Conservation (phyloP, 1,140 invertebrate species). For the Lethocerus indicus region DNA sequence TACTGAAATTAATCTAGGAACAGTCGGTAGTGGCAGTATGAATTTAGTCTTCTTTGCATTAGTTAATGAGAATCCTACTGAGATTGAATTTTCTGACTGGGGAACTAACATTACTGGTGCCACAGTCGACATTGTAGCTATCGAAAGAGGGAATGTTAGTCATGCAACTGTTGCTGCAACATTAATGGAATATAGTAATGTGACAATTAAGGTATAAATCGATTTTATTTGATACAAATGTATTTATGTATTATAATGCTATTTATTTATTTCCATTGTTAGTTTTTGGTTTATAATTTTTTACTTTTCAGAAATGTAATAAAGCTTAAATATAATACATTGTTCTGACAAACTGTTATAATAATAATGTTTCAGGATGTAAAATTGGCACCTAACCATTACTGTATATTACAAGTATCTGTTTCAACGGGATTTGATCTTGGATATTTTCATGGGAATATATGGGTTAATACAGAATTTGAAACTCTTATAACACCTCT, state of each 20-base stretch:
- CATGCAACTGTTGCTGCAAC: constrained; percentile 23
- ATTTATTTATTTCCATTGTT: no score
- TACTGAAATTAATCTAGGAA: constrained; percentile 46
- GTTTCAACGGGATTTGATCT: constrained; percentile 49
- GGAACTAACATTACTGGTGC: constrained; percentile 46
- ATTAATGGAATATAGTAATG: constrained; percentile 21
- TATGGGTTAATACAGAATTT: constrained; percentile 56
- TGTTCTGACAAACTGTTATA: no score
- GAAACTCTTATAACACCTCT: constrained; percentile 45
- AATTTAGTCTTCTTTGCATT: constrained; percentile 51
- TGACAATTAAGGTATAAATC: constrained; percentile 17
- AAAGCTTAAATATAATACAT: no score
- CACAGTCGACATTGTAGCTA: constrained; percentile 47
- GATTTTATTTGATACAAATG: constrained; percentile 7
- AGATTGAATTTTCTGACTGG: constrained; percentile 45
- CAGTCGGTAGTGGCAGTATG: constrained; percentile 46
- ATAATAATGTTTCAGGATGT: constrained; percentile 21
- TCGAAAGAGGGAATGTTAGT: constrained; percentile 40
- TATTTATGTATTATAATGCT: constrained; percentile 9
- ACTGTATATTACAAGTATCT: constrained; percentile 54
- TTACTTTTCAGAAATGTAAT: no score
- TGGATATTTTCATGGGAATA: constrained; percentile 46
- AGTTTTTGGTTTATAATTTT: no score
- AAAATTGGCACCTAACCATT: constrained; percentile 41
- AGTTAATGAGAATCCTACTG: constrained; percentile 60